Evolutionary conservation across 2,888 invertebrate species (phyloP).

Genomic region (Chouioia cunea): DNA sequence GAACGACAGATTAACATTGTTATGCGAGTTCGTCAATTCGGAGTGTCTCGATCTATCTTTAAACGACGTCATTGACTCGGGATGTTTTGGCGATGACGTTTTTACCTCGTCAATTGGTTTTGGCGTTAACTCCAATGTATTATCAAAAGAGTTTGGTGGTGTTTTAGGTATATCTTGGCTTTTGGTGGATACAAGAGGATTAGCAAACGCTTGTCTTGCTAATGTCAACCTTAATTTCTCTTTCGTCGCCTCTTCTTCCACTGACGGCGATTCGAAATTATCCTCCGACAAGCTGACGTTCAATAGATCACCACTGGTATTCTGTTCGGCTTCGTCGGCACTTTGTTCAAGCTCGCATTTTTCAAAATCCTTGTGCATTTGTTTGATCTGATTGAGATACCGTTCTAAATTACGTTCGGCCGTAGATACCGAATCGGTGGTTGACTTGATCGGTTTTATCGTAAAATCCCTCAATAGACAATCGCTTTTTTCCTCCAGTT

Average conservation of each 20-base stretch:
- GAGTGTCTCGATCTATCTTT: no score
- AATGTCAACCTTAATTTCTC: neutral
- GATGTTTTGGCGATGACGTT: no score
- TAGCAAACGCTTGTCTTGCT: slow-evolving; percentile 9
- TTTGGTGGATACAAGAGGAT: neutral
- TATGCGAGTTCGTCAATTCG: no score
- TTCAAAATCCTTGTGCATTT: slow-evolving; percentile 54
- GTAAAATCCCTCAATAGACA: neutral
- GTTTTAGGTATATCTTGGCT: slow-evolving; percentile 9
- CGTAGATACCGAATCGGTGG: neutral
- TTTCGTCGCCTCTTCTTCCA: slow-evolving; percentile 46
- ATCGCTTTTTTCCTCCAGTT: neutral
- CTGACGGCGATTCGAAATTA: slow-evolving; percentile 43
- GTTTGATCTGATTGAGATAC: slow-evolving; percentile 59
- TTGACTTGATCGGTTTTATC: neutral
- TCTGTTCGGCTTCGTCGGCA: slow-evolving; percentile 58
- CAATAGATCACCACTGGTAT: slow-evolving; percentile 61
- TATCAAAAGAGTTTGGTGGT: no score
- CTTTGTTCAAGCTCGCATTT: slow-evolving; percentile 44
- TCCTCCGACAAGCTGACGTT: slow-evolving; percentile 61
- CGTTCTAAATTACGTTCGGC: slow-evolving; percentile 57
- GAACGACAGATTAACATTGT: no score
- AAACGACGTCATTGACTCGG: no score
- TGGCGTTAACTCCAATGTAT: no score
- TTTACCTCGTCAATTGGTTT: no score